phyloP scores from a whole-genome alignment of 2,888 invertebrate genomes.

The Melolontha melolontha region DNA sequence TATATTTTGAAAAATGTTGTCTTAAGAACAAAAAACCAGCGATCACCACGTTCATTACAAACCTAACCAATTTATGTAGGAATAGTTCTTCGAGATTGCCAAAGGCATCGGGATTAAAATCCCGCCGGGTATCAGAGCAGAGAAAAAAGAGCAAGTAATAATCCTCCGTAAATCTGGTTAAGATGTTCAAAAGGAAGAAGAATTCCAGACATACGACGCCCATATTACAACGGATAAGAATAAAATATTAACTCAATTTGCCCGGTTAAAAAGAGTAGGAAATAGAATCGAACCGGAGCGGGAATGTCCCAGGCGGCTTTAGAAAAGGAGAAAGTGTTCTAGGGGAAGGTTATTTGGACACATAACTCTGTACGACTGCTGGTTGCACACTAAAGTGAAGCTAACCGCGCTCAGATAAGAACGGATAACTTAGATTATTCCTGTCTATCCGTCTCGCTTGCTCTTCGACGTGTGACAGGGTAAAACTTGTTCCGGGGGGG shows the following conservation, averaged over 20 bases:
- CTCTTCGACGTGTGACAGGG: not conserved
- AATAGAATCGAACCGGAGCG: conserved; percentile 15
- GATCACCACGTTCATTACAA: conserved; percentile 29
- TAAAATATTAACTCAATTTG: conserved; percentile 44
- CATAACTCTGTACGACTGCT: conserved; percentile 18
- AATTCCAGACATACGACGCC: conserved; percentile 20
- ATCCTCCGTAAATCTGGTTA: conserved; percentile 37
- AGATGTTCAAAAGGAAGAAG: conserved; percentile 32
- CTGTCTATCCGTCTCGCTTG: conserved; percentile 7
- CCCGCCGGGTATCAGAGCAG: conserved; percentile 17
- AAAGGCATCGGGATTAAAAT: conserved; percentile 25
- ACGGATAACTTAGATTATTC: conserved; percentile 31
- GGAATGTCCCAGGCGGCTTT: conserved; percentile 1
- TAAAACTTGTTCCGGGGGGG: not conserved
- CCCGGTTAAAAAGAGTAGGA: conserved; percentile 28
- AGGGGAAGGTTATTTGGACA: conserved; percentile 25
- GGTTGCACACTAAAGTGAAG: not conserved
- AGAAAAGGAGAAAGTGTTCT: conserved; percentile 30
- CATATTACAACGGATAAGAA: conserved; percentile 43
- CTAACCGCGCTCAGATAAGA: conserved; percentile 30
- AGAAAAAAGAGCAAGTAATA: conserved; percentile 31
- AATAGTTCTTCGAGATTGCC: conserved; percentile 4
- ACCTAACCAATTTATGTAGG: conserved; percentile 22
- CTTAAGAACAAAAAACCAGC: too few species aligned
- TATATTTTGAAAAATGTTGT: too few species aligned